phyloP scores from a whole-genome alignment of 2,113 vertebrate genomes.

The Lagopus muta region DNA sequence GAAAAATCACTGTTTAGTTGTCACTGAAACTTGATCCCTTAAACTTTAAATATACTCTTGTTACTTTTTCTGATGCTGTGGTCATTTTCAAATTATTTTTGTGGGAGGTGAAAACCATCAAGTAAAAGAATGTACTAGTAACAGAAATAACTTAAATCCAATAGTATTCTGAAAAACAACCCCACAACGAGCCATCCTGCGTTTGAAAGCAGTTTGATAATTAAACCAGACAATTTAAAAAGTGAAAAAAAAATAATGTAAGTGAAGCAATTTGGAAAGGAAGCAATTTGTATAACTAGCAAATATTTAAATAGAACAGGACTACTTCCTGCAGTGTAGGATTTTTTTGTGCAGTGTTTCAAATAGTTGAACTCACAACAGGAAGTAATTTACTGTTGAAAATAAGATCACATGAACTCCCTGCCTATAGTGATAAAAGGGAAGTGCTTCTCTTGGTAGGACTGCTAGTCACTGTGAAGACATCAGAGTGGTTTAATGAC shows the following conservation, averaged over 20 bases:
- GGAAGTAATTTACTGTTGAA: conserved; percentile 76
- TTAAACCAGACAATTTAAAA: conserved; percentile 46
- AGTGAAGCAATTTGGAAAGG: conserved; percentile 57
- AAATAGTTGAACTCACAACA: conserved; percentile 61
- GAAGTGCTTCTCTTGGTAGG: conserved; percentile 60
- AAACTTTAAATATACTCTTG: not conserved
- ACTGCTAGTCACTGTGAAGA: not conserved
- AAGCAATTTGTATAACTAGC: conserved; percentile 66
- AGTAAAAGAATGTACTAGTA: conserved; percentile 24
- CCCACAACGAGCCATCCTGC: not conserved
- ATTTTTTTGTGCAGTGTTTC: conserved; percentile 56
- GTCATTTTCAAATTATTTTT: conserved; percentile 36
- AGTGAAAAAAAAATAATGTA: conserved; percentile 11
- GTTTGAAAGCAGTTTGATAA: conserved; percentile 54
- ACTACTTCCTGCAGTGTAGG: conserved; percentile 62
- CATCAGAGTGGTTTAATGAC: not conserved
- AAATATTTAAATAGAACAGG: conserved; percentile 72
- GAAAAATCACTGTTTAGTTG: conserved; percentile 31
- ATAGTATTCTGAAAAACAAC: conserved; percentile 24
- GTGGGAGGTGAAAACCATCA: not conserved
- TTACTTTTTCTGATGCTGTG: not conserved
- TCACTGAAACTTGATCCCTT: conserved; percentile 20
- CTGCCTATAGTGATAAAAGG: conserved; percentile 53
- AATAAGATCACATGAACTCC: conserved; percentile 61
- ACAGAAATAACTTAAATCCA: conserved; percentile 46